Conservation (phyloP, 2,113 vertebrate genomes). For the Lophochroa leadbeateri region DNA sequence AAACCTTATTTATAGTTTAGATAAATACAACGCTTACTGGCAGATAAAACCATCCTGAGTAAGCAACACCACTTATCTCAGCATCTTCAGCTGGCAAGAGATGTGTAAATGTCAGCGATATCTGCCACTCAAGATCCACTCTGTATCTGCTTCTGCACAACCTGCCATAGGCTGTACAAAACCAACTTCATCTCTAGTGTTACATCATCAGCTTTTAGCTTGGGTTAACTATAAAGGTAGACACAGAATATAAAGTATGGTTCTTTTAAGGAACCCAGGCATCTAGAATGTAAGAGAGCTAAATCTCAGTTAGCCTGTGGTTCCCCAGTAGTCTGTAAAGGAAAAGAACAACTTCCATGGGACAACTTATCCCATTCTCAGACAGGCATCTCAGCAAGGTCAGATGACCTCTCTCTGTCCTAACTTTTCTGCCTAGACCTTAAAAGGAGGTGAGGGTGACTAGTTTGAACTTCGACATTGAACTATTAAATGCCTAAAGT, state of each 20-base stretch:
- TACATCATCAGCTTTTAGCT: neutral
- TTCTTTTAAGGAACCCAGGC: neutral
- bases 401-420: neutral
- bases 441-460: neutral
- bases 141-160: neutral
- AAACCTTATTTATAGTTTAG: neutral
- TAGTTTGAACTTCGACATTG: neutral
- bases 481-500: neutral
- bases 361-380: neutral
- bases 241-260: neutral
- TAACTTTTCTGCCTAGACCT: neutral
- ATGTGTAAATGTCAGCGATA: neutral
- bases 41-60: neutral
- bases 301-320: neutral
- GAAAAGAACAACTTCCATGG: neutral
- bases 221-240: neutral
- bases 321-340: neutral
- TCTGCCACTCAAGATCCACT: neutral
- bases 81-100: neutral
- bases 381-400: neutral
- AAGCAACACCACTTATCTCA: neutral
- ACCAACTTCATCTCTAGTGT: neutral
- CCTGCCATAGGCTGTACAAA: neutral
- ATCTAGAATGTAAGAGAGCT: neutral
- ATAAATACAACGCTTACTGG: neutral